Base-by-base conservation (phyloP, 2,888 invertebrate species). In the Peribatodes rhomboidaria region DNA sequence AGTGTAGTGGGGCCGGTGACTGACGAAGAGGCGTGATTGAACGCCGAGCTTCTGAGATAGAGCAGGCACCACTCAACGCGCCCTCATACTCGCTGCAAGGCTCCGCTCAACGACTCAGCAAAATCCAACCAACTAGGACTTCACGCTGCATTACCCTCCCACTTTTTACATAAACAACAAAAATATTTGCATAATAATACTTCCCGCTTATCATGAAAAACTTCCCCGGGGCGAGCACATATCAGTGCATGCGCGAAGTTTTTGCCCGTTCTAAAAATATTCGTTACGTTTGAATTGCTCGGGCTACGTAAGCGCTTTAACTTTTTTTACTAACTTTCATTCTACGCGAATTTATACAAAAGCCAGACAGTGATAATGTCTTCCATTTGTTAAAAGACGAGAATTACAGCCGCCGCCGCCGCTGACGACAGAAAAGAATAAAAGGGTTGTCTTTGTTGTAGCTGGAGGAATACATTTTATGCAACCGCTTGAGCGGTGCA, bases 311-410 rank as follows among this genome's bases (percentile, higher is more conserved):
- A 87, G 84, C 85, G 85, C 80, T 84, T 89, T 85, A 86, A 86
- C 85, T 85, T 87, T 89, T 78, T 65, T 87, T 85, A 82, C 83
- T 80, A 84, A 87, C 84, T 86, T 87, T 88, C 84, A 88, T 89
- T 87, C 84, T 83, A 86, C 87, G 85, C 86, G 87, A 90, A 90
- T 90, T 89, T 89, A 87, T 85, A 86, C 87, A 89, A 90, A 89
- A 88, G 88, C 86, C 87, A 88, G 85, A 78, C 82, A 79, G 85
- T 85, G 89, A 88, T 90, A 90, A 90, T 90, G 87, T 89, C 89
- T 87, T 87, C 88, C 90, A 89, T 90, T 89, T 89, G 87, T 89
- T 90, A 89, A 88, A 84, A 87, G 88, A 88, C 83, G 85, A 85
- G 88, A 89, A 89, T 89, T 90, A 88, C 85, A 82, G 77, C 84